Evolutionary conservation across 1,140 invertebrate genomes (phyloP).

Genomic region (Cyrtorhinus lividipennis): DNA sequence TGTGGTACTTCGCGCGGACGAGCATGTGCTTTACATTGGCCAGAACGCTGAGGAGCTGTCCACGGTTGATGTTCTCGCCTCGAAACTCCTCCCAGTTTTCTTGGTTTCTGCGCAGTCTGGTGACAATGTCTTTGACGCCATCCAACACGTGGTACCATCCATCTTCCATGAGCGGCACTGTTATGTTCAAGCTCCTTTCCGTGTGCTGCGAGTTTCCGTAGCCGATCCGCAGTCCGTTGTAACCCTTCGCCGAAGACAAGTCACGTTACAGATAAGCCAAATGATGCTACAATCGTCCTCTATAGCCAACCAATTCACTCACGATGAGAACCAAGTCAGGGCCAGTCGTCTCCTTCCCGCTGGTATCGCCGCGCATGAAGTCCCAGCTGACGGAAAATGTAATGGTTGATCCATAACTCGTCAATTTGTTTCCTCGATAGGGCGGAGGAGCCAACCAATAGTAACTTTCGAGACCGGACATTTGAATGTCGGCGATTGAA

Average conservation of each 20-base stretch:
- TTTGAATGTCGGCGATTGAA: conserved; percentile 46
- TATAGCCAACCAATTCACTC: conserved; percentile 27
- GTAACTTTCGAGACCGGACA: conserved; percentile 54
- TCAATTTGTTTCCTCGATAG: conserved; percentile 55
- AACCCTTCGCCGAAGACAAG: conserved; percentile 32
- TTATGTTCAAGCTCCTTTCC: conserved; percentile 40
- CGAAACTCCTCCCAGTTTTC: conserved; percentile 38
- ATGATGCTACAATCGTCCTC: background rate
- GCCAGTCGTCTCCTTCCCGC: conserved; percentile 63
- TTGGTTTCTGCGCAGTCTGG: conserved; percentile 28
- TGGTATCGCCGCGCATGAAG: conserved; percentile 72
- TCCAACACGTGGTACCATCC: conserved; percentile 58
- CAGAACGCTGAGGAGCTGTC: conserved; percentile 73
- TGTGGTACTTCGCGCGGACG: conserved; percentile 81
- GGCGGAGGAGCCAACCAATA: conserved; percentile 78
- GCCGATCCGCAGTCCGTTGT: conserved; percentile 53
- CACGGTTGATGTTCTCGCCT: conserved; percentile 46
- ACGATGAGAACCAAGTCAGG: conserved; percentile 77
- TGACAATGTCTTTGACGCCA: conserved; percentile 42
- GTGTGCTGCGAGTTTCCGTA: conserved; percentile 49
- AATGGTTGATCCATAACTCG: conserved; percentile 72
- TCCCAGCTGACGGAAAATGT: conserved; percentile 67
- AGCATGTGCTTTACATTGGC: conserved; percentile 63
- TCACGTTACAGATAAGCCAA: background rate
- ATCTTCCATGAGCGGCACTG: conserved; percentile 47